Base-by-base conservation (phyloP, 2,113 vertebrate species). In the Patagioenas fasciata region DNA sequence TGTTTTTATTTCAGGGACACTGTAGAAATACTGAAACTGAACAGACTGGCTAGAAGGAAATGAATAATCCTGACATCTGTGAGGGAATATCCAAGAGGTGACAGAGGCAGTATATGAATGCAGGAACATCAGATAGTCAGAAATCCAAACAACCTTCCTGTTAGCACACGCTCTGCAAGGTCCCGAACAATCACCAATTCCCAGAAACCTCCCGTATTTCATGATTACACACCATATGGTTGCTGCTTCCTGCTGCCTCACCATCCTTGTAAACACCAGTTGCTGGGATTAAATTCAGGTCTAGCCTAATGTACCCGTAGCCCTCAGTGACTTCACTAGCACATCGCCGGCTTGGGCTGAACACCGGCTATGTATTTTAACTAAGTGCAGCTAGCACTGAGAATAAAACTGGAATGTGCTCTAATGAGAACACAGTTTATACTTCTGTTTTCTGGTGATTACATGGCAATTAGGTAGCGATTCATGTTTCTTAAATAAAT, bases 141-240 rank as follows among this genome's bases (percentile, higher is more conserved):
- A 88, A 95, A 93, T 61, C 64, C 71, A 92, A 94, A 80, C 38
- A 80, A 71, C 69, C 31, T 83, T 93, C 71, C 82, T 88, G 71
- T 93, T 47, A 89, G 75, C 65, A 50, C 79, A 85, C 0, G 1
- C 57, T 87, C 69, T 42, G 60, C 65, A 57, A 81, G 57, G 65
- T 75, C 80, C 40, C 2, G 9, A 94, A 92, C 83, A 93, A 40
- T 69, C 96, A 91, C 69, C 0, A 0, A 50, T 93, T 96, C 91
- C 90, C 73, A 93, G 90, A 96, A 96, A 78, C 23, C 67, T 88
- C 67, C 74, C 0, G 0, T 64, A 61, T 54, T 64, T 75, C 65
- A 53, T 6, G 57, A 61, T 51, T 50, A 75, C 74, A 82, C 78
- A 82, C 23, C 54, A 75, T 23, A 23, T 9, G 9, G 88, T 0